Evolutionary conservation across 2,113 vertebrate genomes (phyloP).

Genomic region (Elanoides forficatus): DNA sequence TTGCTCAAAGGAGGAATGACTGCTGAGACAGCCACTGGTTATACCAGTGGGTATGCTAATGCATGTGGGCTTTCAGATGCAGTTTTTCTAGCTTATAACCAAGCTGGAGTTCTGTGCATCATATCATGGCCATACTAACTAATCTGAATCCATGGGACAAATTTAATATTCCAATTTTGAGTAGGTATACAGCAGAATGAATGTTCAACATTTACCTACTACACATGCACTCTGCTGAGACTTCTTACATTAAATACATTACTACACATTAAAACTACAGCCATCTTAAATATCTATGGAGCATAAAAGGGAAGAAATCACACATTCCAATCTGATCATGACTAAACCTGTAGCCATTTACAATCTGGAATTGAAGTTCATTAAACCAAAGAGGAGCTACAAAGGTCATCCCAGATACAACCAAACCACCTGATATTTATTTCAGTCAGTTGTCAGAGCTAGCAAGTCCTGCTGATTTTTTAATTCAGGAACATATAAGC

Average conservation of each 20-base stretch:
- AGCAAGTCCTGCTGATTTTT: not conserved
- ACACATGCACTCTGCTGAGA: not conserved
- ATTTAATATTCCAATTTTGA: not conserved
- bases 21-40: not conserved
- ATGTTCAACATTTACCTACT: not conserved
- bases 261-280: not conserved
- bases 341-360: not conserved
- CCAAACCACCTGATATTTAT: not conserved
- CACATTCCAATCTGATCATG: fast-evolving
- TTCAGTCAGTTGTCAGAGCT: not conserved
- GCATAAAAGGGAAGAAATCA: not conserved
- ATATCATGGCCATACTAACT: fast-evolving
- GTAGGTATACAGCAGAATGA: not conserved
- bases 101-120: not conserved
- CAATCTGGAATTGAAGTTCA: not conserved
- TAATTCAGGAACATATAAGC: not conserved
- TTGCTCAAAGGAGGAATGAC: not conserved
- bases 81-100: not conserved
- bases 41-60: not conserved
- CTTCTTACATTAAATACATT: not conserved
- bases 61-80: not conserved
- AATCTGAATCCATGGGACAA: not conserved
- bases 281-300: not conserved
- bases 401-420: not conserved
- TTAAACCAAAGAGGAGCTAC: not conserved